Evolutionary conservation across 64 coral and sea anemone genomes (phyloP), one percentile per base, ranked within the genome.

Genomic region (Catalaphyllia jardinei): DNA sequence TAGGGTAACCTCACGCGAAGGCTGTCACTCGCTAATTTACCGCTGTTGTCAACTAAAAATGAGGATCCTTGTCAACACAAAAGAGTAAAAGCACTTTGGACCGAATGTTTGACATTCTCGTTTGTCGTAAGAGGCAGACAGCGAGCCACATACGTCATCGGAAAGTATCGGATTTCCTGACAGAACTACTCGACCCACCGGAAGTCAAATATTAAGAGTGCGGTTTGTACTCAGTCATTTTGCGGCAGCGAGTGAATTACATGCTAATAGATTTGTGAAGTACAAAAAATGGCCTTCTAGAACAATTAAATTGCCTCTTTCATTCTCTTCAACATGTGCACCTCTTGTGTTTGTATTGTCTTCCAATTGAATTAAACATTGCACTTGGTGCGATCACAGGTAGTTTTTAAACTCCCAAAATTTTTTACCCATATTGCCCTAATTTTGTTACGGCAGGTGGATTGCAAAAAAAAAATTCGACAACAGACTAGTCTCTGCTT

Each of bases 161-260:
- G 62, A 71, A 85, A 71, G 81, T 85, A 85, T 85, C 81, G 63
- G 62, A 85, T 85, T 85, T 85, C 81, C 81, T 85, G 81, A 64
- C 61, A 25, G 20, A 22, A 46, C 35, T 39, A 85, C 81, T 85
- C 38, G 24, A 85, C 31, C 4, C 20, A 52, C 81, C 81, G 81
- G 81, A 85, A 85, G 63, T 69, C 81, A 71, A 71, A 50, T 71
- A 81, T 81, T 85, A 71, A 79, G 33, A 71, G n/a, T 71, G 81
- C 81, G 81, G 81, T 85, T 85, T 82, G 59, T 16, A 82, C 59
- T 82, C 33, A 16, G 31, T 60, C 29, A 25, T 63, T 82, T 31
- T 38, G 63, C 63, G 29, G 67, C 81, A 85, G 63, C 22, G 20
- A 71, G 62, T 64, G 35, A 85, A 85, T 71, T 51, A 39, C 81